Evolutionary conservation across 2,113 vertebrate species (phyloP).

Genomic region (Hyla sarda): DNA sequence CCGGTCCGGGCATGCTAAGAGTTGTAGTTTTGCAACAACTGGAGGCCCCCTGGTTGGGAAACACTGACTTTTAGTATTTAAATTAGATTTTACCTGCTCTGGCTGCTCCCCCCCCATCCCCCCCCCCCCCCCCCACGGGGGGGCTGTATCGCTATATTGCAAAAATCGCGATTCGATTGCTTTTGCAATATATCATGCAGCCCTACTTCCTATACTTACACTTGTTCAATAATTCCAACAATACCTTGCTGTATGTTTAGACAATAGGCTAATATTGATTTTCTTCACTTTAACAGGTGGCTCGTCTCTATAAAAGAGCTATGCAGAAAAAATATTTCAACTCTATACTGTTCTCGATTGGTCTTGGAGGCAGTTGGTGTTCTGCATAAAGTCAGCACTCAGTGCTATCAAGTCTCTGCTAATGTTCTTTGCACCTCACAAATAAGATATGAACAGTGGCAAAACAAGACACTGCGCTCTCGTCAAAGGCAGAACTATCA

Average conservation of each 20-base stretch:
- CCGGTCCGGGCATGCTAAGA: too few relatives aligned
- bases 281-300: slow-evolving; percentile 64
- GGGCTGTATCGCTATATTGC: too few relatives aligned
- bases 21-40: too few relatives aligned
- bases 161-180: too few relatives aligned
- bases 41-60: too few relatives aligned
- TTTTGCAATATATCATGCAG: too few relatives aligned
- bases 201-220: too few relatives aligned
- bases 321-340: slow-evolving; percentile 54
- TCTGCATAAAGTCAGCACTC: slow-evolving; percentile 66
- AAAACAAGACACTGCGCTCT: slow-evolving; percentile 68
- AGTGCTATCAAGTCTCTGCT: slow-evolving; percentile 66
- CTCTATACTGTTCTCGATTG: slow-evolving; percentile 68
- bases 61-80: too few relatives aligned
- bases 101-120: too few relatives aligned
- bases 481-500: slow-evolving; percentile 76
- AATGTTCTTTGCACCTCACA: slow-evolving; percentile 67
- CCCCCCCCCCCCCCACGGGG: too few relatives aligned
- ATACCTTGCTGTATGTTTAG: background rate
- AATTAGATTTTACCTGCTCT: too few relatives aligned
- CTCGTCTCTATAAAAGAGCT: slow-evolving; percentile 62
- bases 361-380: slow-evolving; percentile 70
- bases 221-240: too few relatives aligned
- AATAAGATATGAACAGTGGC: slow-evolving; percentile 69
- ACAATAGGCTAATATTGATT: background rate